Base-by-base conservation (phyloP, 2,113 vertebrate species). In the Onychorhynchus coronatus region DNA sequence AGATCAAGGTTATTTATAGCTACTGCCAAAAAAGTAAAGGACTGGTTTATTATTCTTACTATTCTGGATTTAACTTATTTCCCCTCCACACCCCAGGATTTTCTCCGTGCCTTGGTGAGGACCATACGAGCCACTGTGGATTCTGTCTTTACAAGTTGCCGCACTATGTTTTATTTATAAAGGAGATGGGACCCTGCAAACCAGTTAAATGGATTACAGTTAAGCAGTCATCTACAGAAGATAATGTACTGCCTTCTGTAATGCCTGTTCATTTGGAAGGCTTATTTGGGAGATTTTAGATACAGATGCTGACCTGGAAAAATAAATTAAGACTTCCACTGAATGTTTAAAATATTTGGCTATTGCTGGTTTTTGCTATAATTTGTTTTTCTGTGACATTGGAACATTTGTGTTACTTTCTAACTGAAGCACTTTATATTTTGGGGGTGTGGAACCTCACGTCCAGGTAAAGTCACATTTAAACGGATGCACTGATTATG, bases 191-290 rank as follows among this genome's bases (percentile, higher is more conserved):
- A 95, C 96, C 94, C 92, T 97, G 86, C 95, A 97, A 97, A 79
- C 95, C 92, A 14, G 97, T 93, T 98, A 97, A 97, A 93, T 97
- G 98, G 98, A 98, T 98, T 98, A 98, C 94, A 98, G 96, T 94
- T 97, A 92, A 97, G 93, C 96, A 55, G 70, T 97, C 73, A 92
- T 92, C 96, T 97, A 81, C 83, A 35, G 85, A 93, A 97, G 96
- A 97, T 96, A 96, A 95, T 62, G 73, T 71, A 83, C 78, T 91
- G 90, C 87, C 81, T 93, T 88, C 95, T 95, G 80, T 95, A 96
- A 91, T 33, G 66, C 92, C 96, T 50, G 83, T 89, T 97, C 88
- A 6, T 93, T 97, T 88, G 94, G 91, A 96, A 92, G 88, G 92
- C 89, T 97, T 98, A 94, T 91, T 96, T 35, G 77, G 91, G 90